phyloP scores from a whole-genome alignment of 2,113 vertebrate genomes.

The Meles meles region DNA sequence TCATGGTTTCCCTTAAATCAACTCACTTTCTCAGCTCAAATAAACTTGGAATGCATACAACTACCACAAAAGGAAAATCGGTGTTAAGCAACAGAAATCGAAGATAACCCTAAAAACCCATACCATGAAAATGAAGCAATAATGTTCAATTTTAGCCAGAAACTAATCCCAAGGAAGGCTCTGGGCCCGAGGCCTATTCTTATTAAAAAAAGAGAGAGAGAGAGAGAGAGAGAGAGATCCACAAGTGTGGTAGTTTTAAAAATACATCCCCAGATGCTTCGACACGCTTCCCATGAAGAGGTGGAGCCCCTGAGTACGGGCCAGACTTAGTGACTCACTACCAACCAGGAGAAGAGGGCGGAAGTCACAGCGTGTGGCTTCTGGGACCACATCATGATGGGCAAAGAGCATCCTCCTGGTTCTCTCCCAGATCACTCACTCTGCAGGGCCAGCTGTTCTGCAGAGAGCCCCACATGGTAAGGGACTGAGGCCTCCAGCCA shows the following conservation, averaged over 20 bases:
- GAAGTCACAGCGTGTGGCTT: not conserved
- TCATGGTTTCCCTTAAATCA: not conserved
- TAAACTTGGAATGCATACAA: not conserved
- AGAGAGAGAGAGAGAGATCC: not conserved
- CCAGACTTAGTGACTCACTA: not conserved
- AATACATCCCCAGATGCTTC: not conserved
- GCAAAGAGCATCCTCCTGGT: not conserved
- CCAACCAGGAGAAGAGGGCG: accelerated
- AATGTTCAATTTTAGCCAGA: not conserved
- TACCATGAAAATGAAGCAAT: not conserved
- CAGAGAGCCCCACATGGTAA: not conserved
- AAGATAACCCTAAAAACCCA: not conserved
- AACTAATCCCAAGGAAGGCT: not conserved
- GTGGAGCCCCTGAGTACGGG: not conserved
- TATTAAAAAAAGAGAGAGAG: not conserved
- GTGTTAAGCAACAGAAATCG: not conserved
- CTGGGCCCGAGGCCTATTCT: not conserved
- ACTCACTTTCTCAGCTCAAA: not conserved
- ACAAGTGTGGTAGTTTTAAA: not conserved
- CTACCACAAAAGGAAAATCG: not conserved
- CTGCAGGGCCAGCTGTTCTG: not conserved
- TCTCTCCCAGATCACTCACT: not conserved
- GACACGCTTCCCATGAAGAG: not conserved
- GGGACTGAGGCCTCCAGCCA: not conserved
- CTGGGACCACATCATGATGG: not conserved